phyloP scores from a whole-genome alignment of 2,797 vertebrate genomes.

The Hapalemur alaotrensis region DNA sequence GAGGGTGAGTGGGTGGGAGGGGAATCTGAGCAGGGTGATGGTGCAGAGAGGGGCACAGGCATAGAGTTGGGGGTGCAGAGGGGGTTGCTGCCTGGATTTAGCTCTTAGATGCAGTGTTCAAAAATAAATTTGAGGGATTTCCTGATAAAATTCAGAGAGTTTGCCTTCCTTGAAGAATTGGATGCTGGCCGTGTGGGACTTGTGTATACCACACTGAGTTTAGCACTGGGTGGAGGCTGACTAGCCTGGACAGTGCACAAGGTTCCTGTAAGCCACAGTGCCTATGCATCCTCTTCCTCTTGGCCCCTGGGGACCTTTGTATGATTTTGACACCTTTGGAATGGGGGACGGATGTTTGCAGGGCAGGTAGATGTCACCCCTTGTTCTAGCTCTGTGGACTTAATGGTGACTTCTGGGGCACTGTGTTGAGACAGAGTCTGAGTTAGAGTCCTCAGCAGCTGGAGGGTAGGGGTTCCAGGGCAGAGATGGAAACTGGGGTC shows the following conservation, averaged over 20 bases:
- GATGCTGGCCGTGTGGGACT: neutral
- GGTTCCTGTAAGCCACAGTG: neutral
- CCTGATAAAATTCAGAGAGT: neutral
- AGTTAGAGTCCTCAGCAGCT: neutral
- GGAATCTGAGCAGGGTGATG: neutral
- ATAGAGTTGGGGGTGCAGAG: neutral
- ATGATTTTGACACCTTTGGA: neutral
- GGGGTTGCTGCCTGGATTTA: neutral
- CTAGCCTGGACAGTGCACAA: neutral
- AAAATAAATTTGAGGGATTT: neutral
- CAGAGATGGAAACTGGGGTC: neutral
- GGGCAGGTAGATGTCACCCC: neutral
- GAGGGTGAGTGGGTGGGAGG: neutral
- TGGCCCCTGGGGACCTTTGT: neutral
- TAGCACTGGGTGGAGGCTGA: neutral
- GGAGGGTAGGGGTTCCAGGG: neutral
- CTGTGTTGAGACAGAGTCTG: neutral
- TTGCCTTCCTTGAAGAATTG: constrained; percentile 22
- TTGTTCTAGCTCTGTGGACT: neutral
- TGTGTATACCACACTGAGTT: neutral
- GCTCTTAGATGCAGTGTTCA: neutral
- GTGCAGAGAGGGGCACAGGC: neutral
- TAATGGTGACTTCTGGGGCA: neutral
- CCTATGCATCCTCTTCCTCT: neutral
- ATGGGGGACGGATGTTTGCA: neutral